Evolutionary conservation across 2,113 vertebrate species (phyloP).

Genomic region (Otocyon megalotis): DNA sequence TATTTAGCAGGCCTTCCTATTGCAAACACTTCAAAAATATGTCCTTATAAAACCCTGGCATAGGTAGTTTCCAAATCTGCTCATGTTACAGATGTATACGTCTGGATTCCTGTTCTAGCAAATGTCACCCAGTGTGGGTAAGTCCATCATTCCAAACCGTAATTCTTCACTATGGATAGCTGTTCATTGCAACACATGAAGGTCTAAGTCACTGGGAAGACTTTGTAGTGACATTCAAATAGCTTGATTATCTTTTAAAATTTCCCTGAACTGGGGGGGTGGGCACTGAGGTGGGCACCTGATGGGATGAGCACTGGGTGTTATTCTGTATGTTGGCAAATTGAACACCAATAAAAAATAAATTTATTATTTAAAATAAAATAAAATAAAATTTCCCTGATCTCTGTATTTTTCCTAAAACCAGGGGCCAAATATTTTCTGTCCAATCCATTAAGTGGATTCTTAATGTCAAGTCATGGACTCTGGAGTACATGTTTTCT

Average conservation of each 20-base stretch:
- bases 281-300: no score
- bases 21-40: conserved; percentile 5
- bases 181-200: neutral
- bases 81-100: neutral
- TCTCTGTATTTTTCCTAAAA: conserved; percentile 17
- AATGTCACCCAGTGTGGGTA: neutral
- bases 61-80: neutral
- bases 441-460: neutral
- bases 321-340: no score
- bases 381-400: neutral
- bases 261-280: neutral
- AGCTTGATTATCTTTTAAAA: neutral
- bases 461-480: neutral
- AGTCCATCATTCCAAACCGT: neutral
- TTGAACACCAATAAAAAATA: no score
- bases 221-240: neutral
- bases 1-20: neutral
- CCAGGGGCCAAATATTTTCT: neutral
- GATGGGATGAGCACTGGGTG: no score
- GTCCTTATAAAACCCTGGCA: neutral
- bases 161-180: neutral
- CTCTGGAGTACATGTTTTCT: neutral
- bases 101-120: conserved; percentile 14
- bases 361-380: no score
- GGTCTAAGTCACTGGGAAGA: neutral